A percentile compares a stretch with the other conserved stretches of the same genome.
Evolutionary conservation across 1,140 invertebrate species (phyloP).

Genomic region (Drosophila sp.): DNA sequence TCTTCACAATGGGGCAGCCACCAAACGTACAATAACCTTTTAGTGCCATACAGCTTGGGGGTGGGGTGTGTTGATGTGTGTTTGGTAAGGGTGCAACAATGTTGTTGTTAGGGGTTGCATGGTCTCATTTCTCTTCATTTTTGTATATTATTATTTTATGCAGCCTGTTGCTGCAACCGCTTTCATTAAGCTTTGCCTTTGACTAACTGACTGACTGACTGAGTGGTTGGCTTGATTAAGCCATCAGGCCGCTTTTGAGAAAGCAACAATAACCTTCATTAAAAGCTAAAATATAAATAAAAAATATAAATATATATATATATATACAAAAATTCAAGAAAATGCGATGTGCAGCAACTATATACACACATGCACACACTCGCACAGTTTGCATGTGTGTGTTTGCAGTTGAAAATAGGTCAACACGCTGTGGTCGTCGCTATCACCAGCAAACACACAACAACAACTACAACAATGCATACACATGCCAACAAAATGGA

Average conservation of each 20-base stretch:
- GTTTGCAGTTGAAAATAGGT: conserved; percentile 57
- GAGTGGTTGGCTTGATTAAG: conserved; percentile 69
- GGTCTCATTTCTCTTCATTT: not conserved
- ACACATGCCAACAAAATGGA: conserved; percentile 32
- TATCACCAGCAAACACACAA: conserved; percentile 37
- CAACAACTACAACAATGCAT: conserved; percentile 28
- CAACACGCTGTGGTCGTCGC: conserved; percentile 50
- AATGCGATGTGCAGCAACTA: not conserved
- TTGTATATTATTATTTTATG: not conserved
- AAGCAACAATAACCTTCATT: conserved; percentile 67
- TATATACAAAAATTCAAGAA: conserved; percentile 46
- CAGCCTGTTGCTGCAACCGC: conserved; percentile 64
- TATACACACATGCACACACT: conserved; percentile 6
- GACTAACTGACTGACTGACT: conserved; percentile 2
- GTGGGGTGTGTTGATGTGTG: not conserved
- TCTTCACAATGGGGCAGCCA: conserved; percentile 20
- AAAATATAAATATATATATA: conserved; percentile 30
- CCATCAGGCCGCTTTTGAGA: conserved; percentile 37
- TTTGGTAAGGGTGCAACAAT: not conserved
- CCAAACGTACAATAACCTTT: conserved; percentile 66
- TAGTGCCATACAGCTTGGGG: not conserved
- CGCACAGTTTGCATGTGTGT: not conserved
- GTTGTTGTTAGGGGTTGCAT: not conserved
- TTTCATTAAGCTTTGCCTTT: not conserved
- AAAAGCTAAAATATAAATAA: conserved; percentile 49